Percentiles rank a stretch among this genome's conserved stretches.
Evolutionary conservation across 1,140 invertebrate species (phyloP).

Genomic region (Drosophila malerkotliana): DNA sequence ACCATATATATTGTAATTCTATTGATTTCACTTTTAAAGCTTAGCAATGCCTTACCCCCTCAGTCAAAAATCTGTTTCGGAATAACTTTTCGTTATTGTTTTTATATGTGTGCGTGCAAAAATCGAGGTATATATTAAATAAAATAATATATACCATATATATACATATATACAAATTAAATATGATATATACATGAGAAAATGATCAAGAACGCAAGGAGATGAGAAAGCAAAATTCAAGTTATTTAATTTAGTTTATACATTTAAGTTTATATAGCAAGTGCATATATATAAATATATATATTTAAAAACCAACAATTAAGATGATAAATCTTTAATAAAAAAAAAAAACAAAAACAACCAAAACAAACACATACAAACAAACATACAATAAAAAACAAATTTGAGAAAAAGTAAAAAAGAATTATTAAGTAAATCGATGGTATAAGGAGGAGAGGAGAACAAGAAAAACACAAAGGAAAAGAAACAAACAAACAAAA

Average conservation of each 20-base stretch:
- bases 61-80: constrained; percentile 26
- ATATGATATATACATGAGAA: constrained; percentile 52
- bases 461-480: constrained; percentile 61
- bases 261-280: constrained; percentile 80
- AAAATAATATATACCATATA: constrained; percentile 15
- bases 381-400: constrained; percentile 70
- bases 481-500: constrained; percentile 59
- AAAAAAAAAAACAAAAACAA: constrained; percentile 48
- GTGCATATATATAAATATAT: constrained; percentile 66
- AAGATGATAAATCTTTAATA: constrained; percentile 65
- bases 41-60: constrained; percentile 9
- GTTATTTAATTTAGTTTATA: constrained; percentile 79
- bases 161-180: constrained; percentile 50
- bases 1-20: constrained; percentile 11
- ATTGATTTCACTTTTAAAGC: constrained; percentile 8
- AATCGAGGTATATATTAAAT: constrained; percentile 39
- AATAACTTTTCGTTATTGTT: constrained; percentile 66
- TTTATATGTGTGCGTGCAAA: constrained; percentile 71
- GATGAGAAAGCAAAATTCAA: constrained; percentile 66
- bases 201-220: constrained; percentile 36
- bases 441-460: constrained; percentile 49
- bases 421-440: constrained; percentile 66
- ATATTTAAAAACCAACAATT: constrained; percentile 50
- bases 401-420: constrained; percentile 65
- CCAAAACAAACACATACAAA: constrained; percentile 56